These are phyloP conservation scores for Agrotis exclamationis DNA, from an alignment of 2,888 invertebrate genomes.

Conservation along the genomic window DNA sequence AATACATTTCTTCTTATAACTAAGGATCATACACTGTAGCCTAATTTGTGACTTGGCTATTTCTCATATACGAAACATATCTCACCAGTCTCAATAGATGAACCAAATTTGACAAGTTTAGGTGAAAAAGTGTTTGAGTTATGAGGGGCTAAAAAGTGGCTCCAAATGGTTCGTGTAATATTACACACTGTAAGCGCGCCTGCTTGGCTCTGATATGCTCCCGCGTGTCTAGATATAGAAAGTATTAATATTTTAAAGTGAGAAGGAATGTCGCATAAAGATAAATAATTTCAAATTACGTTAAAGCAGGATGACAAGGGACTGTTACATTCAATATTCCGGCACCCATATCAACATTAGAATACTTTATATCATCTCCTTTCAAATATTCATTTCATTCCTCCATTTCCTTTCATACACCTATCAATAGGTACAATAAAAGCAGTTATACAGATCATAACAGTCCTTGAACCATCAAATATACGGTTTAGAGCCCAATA, in stretches of 20 bases:
- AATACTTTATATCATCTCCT: slow-evolving; percentile 54
- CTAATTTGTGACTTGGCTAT: no score
- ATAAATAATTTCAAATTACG: slow-evolving; percentile 51
- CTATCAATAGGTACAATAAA: slow-evolving; percentile 64
- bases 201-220: no score
- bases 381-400: slow-evolving; percentile 62
- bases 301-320: slow-evolving; percentile 44
- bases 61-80: no score
- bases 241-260: background rate
- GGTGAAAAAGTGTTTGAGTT: no score
- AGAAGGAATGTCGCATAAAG: background rate
- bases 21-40: no score
- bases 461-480: slow-evolving; percentile 61
- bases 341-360: slow-evolving; percentile 52
- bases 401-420: slow-evolving; percentile 56
- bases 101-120: no score
- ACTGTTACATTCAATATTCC: slow-evolving; percentile 42
- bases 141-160: no score
- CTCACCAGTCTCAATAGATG: no score
- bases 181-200: no score
- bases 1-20: no score
- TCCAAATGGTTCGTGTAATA: no score
- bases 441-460: slow-evolving; percentile 65
- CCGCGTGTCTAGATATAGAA: no score
- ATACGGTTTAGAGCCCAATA: slow-evolving; percentile 53